phyloP scores from a whole-genome alignment of 2,888 invertebrate species.

The Sarcophaga subvicina region DNA sequence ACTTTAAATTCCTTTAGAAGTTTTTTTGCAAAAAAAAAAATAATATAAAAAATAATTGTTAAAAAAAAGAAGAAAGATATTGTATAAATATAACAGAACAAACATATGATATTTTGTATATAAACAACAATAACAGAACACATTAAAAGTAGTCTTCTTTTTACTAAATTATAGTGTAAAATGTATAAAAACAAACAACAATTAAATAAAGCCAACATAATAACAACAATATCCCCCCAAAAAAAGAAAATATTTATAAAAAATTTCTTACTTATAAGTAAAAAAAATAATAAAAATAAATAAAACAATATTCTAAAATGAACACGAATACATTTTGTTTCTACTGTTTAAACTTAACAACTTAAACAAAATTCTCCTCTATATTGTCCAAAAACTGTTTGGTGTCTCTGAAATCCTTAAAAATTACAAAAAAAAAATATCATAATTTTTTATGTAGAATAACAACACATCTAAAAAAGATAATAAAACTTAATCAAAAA shows the following conservation, averaged over 20 bases:
- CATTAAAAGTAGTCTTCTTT: slow-evolving; percentile 49
- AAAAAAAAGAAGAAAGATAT: slow-evolving; percentile 70
- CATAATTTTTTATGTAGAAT: too few species aligned
- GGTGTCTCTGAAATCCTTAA: too few species aligned
- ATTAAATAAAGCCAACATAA: background rate
- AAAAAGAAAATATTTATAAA: too few species aligned
- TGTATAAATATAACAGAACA: slow-evolving; percentile 66
- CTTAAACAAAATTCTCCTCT: background rate
- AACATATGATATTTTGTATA: slow-evolving; percentile 62
- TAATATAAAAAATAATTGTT: slow-evolving; percentile 70
- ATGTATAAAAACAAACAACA: slow-evolving; percentile 17
- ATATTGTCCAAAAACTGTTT: background rate
- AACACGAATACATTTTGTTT: background rate
- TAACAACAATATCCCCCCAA: background rate
- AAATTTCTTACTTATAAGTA: too few species aligned
- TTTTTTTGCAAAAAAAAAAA: too few species aligned
- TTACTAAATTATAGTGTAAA: slow-evolving; percentile 55
- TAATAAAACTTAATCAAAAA: background rate
- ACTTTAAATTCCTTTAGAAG: background rate
- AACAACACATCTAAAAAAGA: background rate
- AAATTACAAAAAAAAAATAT: too few species aligned
- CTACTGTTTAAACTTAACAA: background rate
- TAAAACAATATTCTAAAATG: background rate
- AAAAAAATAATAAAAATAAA: background rate
- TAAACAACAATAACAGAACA: slow-evolving; percentile 52